A percentile compares a stretch with the other conserved stretches of the same genome.
Conservation (phyloP, 2,113 vertebrate species). For the Tamias sibiricus region DNA sequence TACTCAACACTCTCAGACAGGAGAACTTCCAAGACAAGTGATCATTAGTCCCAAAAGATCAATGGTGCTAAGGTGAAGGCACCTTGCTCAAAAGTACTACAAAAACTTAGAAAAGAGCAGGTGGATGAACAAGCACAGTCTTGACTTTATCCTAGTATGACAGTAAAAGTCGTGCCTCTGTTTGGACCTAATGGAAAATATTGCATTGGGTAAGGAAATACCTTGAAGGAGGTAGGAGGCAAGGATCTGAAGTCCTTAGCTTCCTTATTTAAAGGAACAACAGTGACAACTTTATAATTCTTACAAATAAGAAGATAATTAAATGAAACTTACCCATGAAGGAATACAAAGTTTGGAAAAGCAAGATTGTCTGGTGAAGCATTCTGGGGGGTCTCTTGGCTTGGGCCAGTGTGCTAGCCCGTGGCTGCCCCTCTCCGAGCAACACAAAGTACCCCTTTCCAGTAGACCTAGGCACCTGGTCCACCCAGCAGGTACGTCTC, state of each 20-base stretch:
- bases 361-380: background rate
- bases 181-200: background rate
- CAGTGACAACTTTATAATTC: background rate
- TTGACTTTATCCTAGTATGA: background rate
- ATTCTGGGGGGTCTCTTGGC: background rate
- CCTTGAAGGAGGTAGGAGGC: background rate
- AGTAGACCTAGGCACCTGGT: background rate
- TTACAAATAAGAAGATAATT: background rate
- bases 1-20: background rate
- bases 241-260: background rate
- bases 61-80: background rate
- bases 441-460: background rate
- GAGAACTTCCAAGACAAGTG: fast-evolving
- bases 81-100: background rate
- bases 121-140: background rate
- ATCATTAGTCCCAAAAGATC: background rate
- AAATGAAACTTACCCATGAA: background rate
- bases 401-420: background rate
- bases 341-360: background rate
- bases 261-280: background rate
- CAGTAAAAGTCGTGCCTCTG: background rate
- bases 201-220: background rate
- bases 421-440: background rate
- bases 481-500: background rate
- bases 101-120: background rate